phyloP scores from a whole-genome alignment of 2,888 invertebrate genomes.

The Lysandra bellargus region DNA sequence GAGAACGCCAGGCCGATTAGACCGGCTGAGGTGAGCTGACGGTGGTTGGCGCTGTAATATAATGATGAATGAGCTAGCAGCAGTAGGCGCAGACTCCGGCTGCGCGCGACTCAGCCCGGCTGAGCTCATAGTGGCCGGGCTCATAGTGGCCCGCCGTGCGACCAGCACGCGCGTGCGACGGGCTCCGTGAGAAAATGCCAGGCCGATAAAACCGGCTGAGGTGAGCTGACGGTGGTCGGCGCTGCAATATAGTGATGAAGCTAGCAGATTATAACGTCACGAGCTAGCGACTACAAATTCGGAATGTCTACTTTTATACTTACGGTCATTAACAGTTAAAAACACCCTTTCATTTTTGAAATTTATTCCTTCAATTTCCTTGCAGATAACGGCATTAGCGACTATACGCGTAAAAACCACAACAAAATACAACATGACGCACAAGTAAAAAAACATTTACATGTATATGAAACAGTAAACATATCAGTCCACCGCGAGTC shows the following conservation, averaged over 20 bases:
- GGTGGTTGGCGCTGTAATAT: constrained; percentile 62
- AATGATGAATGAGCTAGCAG: constrained; percentile 11
- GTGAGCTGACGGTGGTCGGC: constrained; percentile 62
- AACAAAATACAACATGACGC: too few species aligned
- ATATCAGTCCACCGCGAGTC: too few species aligned
- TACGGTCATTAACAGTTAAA: too few species aligned
- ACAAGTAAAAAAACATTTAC: too few species aligned
- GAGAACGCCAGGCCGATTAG: constrained; percentile 65
- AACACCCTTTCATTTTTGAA: too few species aligned
- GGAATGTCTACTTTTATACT: too few species aligned
- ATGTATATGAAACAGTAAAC: too few species aligned
- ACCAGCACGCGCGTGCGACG: constrained; percentile 55
- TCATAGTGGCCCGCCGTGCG: constrained; percentile 52
- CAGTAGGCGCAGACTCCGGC: constrained; percentile 54
- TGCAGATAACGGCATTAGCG: too few species aligned
- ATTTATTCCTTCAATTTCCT: too few species aligned
- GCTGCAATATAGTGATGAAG: constrained; percentile 48
- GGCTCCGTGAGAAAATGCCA: constrained; percentile 42
- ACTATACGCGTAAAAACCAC: too few species aligned
- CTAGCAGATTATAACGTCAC: too few species aligned
- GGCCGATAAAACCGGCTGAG: not conserved
- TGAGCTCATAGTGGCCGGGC: constrained; percentile 47
- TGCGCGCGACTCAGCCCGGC: constrained; percentile 63
- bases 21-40: constrained; percentile 64
- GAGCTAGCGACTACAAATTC: not conserved